Evolutionary conservation across 1,140 invertebrate genomes (phyloP).

Genomic region (Cydia splendana): DNA sequence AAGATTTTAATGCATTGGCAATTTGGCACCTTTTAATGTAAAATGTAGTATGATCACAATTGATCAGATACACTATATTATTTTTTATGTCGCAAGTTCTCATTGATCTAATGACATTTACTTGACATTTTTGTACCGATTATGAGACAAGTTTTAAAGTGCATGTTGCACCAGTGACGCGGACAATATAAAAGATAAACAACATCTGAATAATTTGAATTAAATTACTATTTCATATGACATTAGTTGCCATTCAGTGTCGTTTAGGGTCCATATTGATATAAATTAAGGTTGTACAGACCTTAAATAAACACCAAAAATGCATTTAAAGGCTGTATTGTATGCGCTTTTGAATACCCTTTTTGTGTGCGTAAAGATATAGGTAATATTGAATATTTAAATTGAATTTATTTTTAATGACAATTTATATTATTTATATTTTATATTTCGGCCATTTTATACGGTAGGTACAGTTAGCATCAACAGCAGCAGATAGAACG

Average conservation of each 20-base stretch:
- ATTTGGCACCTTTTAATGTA: too few species aligned
- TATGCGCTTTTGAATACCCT: background rate
- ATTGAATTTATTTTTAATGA: background rate
- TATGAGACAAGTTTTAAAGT: constrained; percentile 21
- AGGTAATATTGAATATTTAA: background rate
- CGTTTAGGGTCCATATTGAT: background rate
- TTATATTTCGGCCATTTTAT: background rate
- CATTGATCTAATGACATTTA: constrained; percentile 31
- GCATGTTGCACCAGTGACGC: constrained; percentile 20
- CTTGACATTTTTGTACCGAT: constrained; percentile 28
- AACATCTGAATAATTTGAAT: constrained; percentile 4
- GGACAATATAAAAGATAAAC: constrained; percentile 9
- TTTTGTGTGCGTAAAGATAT: background rate
- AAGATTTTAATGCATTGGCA: too few species aligned
- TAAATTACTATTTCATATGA: background rate
- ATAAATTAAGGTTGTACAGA: constrained; percentile 5
- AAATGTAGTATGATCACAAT: too few species aligned
- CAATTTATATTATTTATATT: background rate
- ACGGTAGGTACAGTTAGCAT: too few species aligned
- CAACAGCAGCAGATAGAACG: too few species aligned
- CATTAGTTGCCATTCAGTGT: background rate
- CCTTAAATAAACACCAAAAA: constrained; percentile 16
- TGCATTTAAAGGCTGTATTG: background rate
- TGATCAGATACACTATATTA: too few species aligned
- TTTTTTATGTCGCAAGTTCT: constrained; percentile 11